Base-by-base conservation (phyloP, 2,888 invertebrate genomes). In the Drosophila siamana region DNA sequence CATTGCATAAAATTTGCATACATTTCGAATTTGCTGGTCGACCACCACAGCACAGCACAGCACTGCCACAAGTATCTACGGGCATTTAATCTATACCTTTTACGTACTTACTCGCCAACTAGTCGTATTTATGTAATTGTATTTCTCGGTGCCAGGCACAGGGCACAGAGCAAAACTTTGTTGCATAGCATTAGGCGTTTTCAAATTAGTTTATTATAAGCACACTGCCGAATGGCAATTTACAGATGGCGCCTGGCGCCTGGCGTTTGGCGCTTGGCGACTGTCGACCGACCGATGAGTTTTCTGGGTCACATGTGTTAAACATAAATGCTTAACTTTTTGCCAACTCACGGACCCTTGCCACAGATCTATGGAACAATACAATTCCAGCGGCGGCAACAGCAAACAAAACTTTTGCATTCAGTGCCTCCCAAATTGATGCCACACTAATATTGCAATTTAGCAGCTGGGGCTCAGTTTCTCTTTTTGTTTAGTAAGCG, bases 131-230 rank as follows among this genome's bases (percentile, higher is more conserved):
- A 83, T 82, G 83, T 86, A 80, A 82, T 86, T 80, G 81, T 80
- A 74, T 83, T 83, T 80, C 47, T 9, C 30, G 67, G 62, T 61
- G 19, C 19, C 19, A 19, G 19, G 2, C 19, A 19, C 19, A 19
- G 19, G n/a, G n/a, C n/a, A n/a, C n/a, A 69, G 55, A 24, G 28
- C 43, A 44, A 36, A 62, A 75, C 41, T 76, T 76, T 60, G 60
- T 76, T 30, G 68, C 68, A 15, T 54, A 54, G 69, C 56, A 61
- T 59, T 71, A 51, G 60, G 55, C 57, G 43, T 19, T 57, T 36
- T 15, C n/a, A 68, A 80, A 75, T 78, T 70, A 84, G 84, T 83
- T 75, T 86, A 80, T 86, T 80, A 85, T 82, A 69, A 70, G 69
- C 72, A n/a, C n/a, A n/a, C n/a, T n/a, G n/a, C n/a, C n/a, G n/a